Percentiles rank a stretch among this genome's conserved stretches.
Conservation (phyloP, 2,797 vertebrate genomes). For the Eleutherodactylus coqui region DNA sequence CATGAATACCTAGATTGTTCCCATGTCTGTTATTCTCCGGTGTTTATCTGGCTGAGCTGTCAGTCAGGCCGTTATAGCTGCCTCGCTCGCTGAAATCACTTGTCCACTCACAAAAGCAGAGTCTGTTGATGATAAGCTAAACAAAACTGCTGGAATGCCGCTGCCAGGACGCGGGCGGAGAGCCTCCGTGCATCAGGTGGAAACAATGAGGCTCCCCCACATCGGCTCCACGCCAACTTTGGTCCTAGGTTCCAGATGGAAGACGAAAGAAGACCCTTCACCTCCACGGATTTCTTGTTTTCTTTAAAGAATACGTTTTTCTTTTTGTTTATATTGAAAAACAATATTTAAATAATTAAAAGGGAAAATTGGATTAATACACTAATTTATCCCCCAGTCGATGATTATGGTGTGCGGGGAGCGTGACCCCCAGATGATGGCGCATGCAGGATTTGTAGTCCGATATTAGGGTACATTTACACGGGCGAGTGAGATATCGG, state of each 20-base stretch:
- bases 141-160: slow-evolving; percentile 69
- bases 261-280: background rate
- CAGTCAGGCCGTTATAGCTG: slow-evolving; percentile 84
- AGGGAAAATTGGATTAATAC: too few species aligned
- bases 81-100: slow-evolving; percentile 82
- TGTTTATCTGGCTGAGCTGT: slow-evolving; percentile 86
- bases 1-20: slow-evolving; percentile 82
- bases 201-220: slow-evolving; percentile 11
- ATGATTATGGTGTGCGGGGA: too few species aligned
- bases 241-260: background rate
- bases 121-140: slow-evolving; percentile 78
- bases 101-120: slow-evolving; percentile 72
- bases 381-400: too few species aligned
- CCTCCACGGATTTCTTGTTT: background rate
- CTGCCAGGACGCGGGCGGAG: slow-evolving; percentile 68
- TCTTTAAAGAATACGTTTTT: too few species aligned
- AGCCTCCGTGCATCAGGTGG: slow-evolving; percentile 68
- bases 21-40: slow-evolving; percentile 74
- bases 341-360: too few species aligned
- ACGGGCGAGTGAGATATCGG: too few species aligned
- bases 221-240: background rate
- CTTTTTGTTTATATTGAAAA: too few species aligned
- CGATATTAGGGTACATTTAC: too few species aligned
- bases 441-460: too few species aligned
- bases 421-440: too few species aligned